These are phyloP conservation scores for Brachyhypopomus gauderio DNA, from an alignment of 2,113 vertebrate genomes.

Conservation along the genomic window DNA sequence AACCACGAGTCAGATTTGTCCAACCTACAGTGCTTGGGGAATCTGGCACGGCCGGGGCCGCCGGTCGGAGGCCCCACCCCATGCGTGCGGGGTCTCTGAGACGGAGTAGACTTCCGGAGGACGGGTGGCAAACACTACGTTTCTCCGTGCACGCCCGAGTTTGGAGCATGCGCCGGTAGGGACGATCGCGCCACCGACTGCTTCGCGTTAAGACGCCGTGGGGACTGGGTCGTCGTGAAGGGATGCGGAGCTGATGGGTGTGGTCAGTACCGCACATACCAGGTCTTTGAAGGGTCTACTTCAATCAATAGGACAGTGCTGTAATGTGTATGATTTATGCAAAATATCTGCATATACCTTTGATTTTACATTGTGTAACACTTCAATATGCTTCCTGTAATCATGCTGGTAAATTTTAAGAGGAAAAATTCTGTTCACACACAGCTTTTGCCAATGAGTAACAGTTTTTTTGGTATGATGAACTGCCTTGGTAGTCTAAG, in stretches of 20 bases:
- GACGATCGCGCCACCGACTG: conserved; percentile 43
- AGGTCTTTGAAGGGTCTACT: neutral
- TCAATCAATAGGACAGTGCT: conserved; percentile 1
- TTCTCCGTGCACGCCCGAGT: conserved; percentile 70
- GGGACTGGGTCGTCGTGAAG: neutral
- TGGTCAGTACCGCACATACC: neutral
- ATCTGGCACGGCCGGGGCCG: neutral
- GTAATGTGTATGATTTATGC: conserved; percentile 36
- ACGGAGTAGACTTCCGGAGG: conserved; percentile 16
- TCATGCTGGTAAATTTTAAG: conserved; percentile 18
- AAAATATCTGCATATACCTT: conserved; percentile 15
- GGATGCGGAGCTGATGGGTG: conserved; percentile 17
- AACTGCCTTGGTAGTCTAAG: neutral
- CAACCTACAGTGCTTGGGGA: neutral
- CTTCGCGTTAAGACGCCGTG: neutral
- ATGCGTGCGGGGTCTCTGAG: conserved; percentile 57
- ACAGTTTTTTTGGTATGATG: neutral
- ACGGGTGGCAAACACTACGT: conserved; percentile 56
- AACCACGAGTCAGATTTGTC: neutral
- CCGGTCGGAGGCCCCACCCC: neutral
- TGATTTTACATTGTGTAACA: conserved; percentile 21
- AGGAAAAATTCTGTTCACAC: neutral
- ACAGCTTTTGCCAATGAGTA: conserved; percentile 30
- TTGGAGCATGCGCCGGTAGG: conserved; percentile 51
- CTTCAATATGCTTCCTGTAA: conserved; percentile 4